Evolutionary conservation across 2,797 vertebrate species (phyloP).

Genomic region (Phoebastria nigripes): DNA sequence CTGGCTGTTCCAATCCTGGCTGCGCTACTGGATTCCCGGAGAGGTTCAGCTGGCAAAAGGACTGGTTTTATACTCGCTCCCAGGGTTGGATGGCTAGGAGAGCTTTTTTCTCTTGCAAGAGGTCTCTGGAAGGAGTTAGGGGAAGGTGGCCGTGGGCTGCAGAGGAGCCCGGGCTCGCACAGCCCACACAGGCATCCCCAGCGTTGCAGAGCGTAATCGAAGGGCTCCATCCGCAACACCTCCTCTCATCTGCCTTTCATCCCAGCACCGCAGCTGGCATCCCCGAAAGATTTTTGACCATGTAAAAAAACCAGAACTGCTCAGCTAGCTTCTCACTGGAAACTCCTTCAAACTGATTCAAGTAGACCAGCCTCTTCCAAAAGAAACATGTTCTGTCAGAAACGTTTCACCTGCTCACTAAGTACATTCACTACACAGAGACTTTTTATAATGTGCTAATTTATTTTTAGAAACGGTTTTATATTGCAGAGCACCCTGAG

Average conservation of each 20-base stretch:
- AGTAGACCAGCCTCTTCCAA: not conserved
- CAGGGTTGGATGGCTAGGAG: accelerated
- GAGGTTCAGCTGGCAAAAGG: not conserved
- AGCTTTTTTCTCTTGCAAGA: not conserved
- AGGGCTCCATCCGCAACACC: not conserved
- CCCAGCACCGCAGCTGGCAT: not conserved
- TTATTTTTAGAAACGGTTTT: constrained; percentile 64
- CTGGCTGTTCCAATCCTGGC: accelerated
- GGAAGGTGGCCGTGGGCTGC: accelerated
- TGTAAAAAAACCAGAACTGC: not conserved
- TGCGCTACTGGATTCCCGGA: accelerated
- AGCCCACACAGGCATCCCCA: accelerated
- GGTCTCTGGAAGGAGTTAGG: not conserved
- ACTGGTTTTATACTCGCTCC: accelerated
- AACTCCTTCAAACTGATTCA: not conserved
- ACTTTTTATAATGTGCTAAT: constrained; percentile 56
- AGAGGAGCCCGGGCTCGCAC: accelerated
- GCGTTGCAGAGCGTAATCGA: accelerated
- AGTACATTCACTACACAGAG: constrained; percentile 21
- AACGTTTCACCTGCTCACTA: constrained; percentile 31
- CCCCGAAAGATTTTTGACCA: not conserved
- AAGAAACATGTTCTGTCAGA: constrained; percentile 35
- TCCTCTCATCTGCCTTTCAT: not conserved
- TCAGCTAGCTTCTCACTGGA: not conserved
- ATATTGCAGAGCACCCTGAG: constrained; percentile 58